Percentiles rank a stretch among this genome's conserved stretches.
Conservation (phyloP, 2,888 invertebrate species). For the Melanotus villosus region DNA sequence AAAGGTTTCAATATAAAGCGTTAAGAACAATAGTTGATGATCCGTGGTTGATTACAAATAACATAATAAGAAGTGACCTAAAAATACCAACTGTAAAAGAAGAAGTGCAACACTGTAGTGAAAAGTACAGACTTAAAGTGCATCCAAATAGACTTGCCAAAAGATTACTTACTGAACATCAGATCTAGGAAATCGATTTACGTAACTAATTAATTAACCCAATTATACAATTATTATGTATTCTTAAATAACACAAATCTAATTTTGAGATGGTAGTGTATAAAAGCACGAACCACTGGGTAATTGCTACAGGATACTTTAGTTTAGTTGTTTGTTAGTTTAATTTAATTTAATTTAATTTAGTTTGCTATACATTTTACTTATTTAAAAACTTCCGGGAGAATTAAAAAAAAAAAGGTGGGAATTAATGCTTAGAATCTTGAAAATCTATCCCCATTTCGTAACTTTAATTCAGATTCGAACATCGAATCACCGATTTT, state of each 20-base stretch:
- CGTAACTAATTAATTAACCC: too few relatives aligned
- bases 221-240: too few relatives aligned
- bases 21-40: constrained; percentile 6
- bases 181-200: too few relatives aligned
- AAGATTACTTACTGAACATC: not conserved
- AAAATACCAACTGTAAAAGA: constrained; percentile 15
- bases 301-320: too few relatives aligned
- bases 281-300: too few relatives aligned
- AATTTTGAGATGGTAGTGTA: too few relatives aligned
- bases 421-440: too few relatives aligned
- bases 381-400: not conserved
- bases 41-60: constrained; percentile 17
- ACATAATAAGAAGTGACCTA: constrained; percentile 18
- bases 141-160: not conserved
- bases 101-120: constrained; percentile 22
- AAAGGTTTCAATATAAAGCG: constrained; percentile 11
- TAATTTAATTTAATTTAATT: not conserved
- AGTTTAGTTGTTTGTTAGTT: not conserved
- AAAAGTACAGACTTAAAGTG: constrained; percentile 16
- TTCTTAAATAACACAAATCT: too few relatives aligned
- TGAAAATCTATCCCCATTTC: too few relatives aligned
- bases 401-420: not conserved
- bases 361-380: not conserved
- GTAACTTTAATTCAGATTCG: too few relatives aligned
- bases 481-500: too few relatives aligned